phyloP scores from a whole-genome alignment of 1,140 invertebrate species.

The Sycophaga agraensis region DNA sequence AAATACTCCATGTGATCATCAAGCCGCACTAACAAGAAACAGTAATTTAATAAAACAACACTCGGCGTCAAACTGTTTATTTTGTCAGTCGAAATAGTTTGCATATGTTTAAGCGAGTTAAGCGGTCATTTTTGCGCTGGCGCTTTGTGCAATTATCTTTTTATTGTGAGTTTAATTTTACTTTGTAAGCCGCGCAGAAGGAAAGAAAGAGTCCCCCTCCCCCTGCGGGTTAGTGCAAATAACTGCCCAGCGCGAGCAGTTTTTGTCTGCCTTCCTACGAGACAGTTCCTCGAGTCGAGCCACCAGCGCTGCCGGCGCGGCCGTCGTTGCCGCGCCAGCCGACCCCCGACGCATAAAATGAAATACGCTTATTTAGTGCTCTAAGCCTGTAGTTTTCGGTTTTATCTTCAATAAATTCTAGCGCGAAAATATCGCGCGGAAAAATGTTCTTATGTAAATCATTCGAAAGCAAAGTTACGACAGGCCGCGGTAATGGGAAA shows the following conservation, averaged over 20 bases:
- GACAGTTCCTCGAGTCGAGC: constrained; percentile 24
- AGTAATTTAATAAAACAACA: too few relatives aligned
- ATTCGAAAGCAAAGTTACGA: background rate
- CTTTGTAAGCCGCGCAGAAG: background rate
- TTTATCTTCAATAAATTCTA: constrained; percentile 1
- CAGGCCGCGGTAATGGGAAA: background rate
- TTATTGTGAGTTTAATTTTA: too few relatives aligned
- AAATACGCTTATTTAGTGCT: constrained; percentile 17
- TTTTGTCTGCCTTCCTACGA: constrained; percentile 30
- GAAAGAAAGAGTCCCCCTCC: constrained; percentile 8
- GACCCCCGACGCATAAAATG: constrained; percentile 1
- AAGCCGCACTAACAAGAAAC: too few relatives aligned
- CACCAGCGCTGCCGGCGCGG: too few relatives aligned
- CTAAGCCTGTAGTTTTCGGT: constrained; percentile 2
- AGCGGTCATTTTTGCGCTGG: too few relatives aligned
- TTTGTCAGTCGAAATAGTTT: too few relatives aligned
- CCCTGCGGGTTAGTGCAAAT: constrained; percentile 8
- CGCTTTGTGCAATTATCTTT: too few relatives aligned
- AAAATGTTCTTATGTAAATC: background rate
- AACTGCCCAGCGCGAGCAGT: background rate
- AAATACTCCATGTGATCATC: too few relatives aligned
- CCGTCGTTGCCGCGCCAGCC: too few relatives aligned
- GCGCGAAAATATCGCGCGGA: background rate
- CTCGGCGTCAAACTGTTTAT: too few relatives aligned
- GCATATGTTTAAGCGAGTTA: too few relatives aligned